phyloP scores from a whole-genome alignment of 2,113 vertebrate genomes.

The Thryonomys swinderianus region DNA sequence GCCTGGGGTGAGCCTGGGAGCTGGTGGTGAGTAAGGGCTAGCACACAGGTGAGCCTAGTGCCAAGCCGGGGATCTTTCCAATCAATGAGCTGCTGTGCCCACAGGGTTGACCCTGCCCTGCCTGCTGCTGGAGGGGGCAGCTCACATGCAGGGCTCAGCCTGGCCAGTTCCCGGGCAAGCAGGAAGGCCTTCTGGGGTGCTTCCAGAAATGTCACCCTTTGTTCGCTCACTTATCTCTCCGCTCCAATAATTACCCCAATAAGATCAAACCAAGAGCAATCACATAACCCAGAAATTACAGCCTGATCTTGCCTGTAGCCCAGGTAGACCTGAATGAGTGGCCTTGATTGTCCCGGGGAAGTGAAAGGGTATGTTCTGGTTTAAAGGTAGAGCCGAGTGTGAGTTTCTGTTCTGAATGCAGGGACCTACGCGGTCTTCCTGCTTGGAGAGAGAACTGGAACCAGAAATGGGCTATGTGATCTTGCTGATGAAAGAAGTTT shows the following conservation, averaged over 20 bases:
- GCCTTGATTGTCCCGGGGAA: constrained; percentile 3
- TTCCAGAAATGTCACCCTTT: constrained; percentile 42
- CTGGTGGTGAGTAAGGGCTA: neutral
- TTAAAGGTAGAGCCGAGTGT: neutral
- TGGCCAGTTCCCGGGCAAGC: neutral
- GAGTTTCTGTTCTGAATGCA: neutral
- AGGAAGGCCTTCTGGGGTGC: neutral
- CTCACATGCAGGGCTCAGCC: neutral
- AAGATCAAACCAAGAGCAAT: neutral
- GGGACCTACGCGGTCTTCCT: neutral
- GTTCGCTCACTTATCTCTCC: neutral
- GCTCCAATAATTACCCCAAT: neutral
- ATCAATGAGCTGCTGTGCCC: neutral
- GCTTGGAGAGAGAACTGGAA: neutral
- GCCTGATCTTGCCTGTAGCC: neutral
- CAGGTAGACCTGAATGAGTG: neutral
- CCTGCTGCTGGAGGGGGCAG: neutral
- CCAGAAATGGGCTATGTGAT: neutral
- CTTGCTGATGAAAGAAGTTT: neutral
- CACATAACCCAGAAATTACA: neutral
- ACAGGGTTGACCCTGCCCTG: neutral
- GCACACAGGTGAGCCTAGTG: neutral
- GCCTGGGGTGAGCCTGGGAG: neutral
- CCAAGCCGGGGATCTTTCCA: neutral
- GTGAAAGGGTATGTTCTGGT: constrained; percentile 12